Base-by-base conservation (phyloP, 92 coral and sea anemone genomes). In the Pocillopora meandrina region DNA sequence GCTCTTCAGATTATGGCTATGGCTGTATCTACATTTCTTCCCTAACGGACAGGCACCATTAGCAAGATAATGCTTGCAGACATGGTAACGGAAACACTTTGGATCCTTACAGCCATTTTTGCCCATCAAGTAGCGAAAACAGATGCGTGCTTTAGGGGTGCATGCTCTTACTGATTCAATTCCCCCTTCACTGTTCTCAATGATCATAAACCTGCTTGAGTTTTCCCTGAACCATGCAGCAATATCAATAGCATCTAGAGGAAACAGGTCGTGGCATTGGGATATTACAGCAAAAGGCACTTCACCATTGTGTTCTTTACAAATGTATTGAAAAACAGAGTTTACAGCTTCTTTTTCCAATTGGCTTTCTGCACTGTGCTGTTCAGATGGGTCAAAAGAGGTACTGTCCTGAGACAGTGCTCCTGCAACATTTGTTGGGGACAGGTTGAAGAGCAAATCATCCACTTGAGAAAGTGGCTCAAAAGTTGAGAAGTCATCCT, bases 151-250 rank as follows among this genome's bases (percentile, higher is more conserved):
- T 66, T 31, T 79, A 19, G 73, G 63, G 5, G 84, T 81, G 82
- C 76, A 74, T 12, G 91, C 90, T 10, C 87, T 87, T 12, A 95
- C 84, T 19, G 79, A 88, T 58, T 89, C 96, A 71, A 91, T 87
- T 56, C 89, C 84, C 13, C 96, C 96, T 10, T 49, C 64, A 17
- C 75, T 82, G 67, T 89, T 88, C 81, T 86, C 87, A 47, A 81
- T 65, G 59, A 87, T 42, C 33, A 91, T 47, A 60, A 95, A 95
- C 11, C 85, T 87, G 86, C 71, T 68, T 10, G 61, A 58, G 57
- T 87, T 82, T 15, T 78, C 58, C 58, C 71, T 56, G 36, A 95
- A 93, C 98, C 98, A 95, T 6, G 83, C 77, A 66, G 68, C 86
- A 61, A 76, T 72, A 35, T 93, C 95, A 73, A 52, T 23, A 2